A percentile compares a stretch with the other conserved stretches of the same genome.
These are phyloP conservation scores for Dryas iulia DNA, from an alignment of 1,140 invertebrate species.

Conservation along the genomic window DNA sequence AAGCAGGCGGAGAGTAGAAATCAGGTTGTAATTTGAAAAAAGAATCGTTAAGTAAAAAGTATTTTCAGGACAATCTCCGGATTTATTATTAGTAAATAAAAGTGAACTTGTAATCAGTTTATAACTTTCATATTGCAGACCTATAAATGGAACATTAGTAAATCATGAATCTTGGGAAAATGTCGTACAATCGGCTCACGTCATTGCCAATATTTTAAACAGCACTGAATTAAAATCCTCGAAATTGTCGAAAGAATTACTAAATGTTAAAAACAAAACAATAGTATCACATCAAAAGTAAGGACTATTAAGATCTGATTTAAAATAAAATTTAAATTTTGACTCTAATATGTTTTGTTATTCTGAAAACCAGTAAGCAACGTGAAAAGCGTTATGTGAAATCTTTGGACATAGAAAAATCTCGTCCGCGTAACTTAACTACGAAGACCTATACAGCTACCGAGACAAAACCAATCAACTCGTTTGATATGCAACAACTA, in stretches of 20 bases:
- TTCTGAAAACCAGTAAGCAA: neutral
- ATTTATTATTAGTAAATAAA: too few relatives aligned
- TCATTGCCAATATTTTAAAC: constrained; percentile 53
- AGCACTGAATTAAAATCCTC: neutral
- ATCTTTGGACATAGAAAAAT: constrained; percentile 45
- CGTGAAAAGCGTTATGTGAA: constrained; percentile 45
- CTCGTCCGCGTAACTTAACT: constrained; percentile 45
- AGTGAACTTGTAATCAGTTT: too few relatives aligned
- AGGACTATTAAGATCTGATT: neutral
- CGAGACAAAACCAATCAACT: constrained; percentile 20
- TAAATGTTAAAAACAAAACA: constrained; percentile 1
- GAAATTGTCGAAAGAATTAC: neutral
- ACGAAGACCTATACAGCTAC: constrained; percentile 5
- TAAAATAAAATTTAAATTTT: neutral
- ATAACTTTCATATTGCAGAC: neutral
- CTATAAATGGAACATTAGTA: constrained; percentile 43
- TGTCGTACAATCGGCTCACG: constrained; percentile 58
- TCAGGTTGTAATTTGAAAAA: too few relatives aligned
- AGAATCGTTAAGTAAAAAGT: too few relatives aligned
- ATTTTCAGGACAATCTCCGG: too few relatives aligned
- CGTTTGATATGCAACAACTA: constrained; percentile 45
- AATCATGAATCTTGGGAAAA: constrained; percentile 69
- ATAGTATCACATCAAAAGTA: neutral
- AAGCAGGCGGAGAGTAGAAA: too few relatives aligned
- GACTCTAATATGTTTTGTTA: neutral